Evolutionary conservation across 30 jellyfish, hydroid and myxozoan genomes (phyloP), one percentile per base, ranked within the genome.

Genomic region (Hydra vulgaris): DNA sequence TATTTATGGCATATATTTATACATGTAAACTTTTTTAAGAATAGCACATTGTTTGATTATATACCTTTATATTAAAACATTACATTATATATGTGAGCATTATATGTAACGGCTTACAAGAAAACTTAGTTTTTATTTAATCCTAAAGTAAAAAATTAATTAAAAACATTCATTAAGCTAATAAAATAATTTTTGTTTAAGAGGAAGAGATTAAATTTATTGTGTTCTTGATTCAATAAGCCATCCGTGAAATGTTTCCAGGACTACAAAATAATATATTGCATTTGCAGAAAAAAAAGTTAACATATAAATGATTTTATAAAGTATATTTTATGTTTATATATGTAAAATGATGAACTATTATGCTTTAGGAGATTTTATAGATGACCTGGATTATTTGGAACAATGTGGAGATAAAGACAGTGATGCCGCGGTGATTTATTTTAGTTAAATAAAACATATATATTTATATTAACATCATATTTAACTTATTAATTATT

Each of bases 331-430:
- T 40, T 40, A 40, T 3, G 12, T 5, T 12, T 40, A 12, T 3
- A 21, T 18, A n/a, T 26, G n/a, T 19, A 27, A 23, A 68, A n/a
- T 24, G 25, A 7, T 55, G 18, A 8, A 25, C 54, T 55, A 23
- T 18, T 72, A 19, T 70, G 53, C 73, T 72, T 16, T 86, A 83
- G 95, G 84, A 18, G 98, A 83, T 21, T 91, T 91, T 74, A 79
- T 86, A 24, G 92, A 83, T 73, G 91, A 91, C 53, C 73, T 91
- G 53, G 93, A 85, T 23, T 91, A 75, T 69, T 77, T 91, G 81
- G 98, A 91, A 71, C 90, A 86, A 66, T 83, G 93, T 61, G 98
- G 98, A 3, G 88, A 83, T 22, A 83, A 93, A 23, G 98, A 91
- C 73, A 74, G 27, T 27, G 95, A 84, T 27, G 95, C 84, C 55